Base-by-base conservation (phyloP, 92 coral and sea anemone genomes). In the Zoanthus gigantus region DNA sequence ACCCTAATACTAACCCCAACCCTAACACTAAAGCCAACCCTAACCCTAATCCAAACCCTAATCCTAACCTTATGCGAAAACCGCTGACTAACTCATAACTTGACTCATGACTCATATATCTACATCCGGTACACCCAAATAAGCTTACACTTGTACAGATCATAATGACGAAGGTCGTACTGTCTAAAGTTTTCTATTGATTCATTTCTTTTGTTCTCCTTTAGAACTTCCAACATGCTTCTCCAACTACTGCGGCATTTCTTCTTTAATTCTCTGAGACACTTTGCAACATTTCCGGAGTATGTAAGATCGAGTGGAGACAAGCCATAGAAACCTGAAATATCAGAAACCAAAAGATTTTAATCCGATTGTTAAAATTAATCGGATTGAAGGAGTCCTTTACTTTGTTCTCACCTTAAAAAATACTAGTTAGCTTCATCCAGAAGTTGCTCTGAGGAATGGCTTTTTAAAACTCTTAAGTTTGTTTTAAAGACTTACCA, bases 81-180 rank as follows among this genome's bases (percentile, higher is more conserved):
- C 23, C 23, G 23, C 23, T 23, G 23, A 23, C 23, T 23, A 23
- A 23, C 23, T 23, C 23, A 23, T 23, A 23, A 23, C 23, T 23
- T 23, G 23, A 23, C 23, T 23, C 23, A 23, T 23, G 23, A 37
- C 4, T 2, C 4, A 37, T 37, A 37, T 37, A 15, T 31, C 58
- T 81, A 81, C 85, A 81, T 81, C n/a, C 65, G 44, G 23, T 81
- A 81, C 56, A 63, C 44, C 85, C 85, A 65, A 66, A 65, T n/a
- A 57, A 80, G 85, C 13, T 18, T 46, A 74, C 85, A 81, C 10
- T 45, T 65, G 75, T 66, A 45, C 37, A 66, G 63, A 16, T 81
- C 74, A 66, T 47, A 63, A 66, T 81, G 85, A 8, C 63, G 74
- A 12, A 46, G 17, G 46, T 81, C 74, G 74, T 65, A 81, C 14